phyloP scores from a whole-genome alignment of 2,113 vertebrate genomes.

The Marmota monax region DNA sequence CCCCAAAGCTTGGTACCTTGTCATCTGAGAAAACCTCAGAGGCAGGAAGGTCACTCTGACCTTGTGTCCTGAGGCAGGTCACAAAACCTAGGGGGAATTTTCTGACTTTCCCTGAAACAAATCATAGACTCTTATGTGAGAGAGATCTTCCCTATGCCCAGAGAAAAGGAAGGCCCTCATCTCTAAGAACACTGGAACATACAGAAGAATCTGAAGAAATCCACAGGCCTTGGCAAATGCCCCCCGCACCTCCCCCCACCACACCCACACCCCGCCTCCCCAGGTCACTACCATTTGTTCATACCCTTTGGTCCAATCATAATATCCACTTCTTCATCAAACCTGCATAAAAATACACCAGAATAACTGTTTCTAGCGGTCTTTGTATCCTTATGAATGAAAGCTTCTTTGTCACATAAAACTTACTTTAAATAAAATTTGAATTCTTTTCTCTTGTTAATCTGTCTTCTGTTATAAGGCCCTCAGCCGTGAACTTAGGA shows the following conservation, averaged over 20 bases:
- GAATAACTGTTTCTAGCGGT: background rate
- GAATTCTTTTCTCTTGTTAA: background rate
- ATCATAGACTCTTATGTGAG: too few relatives aligned
- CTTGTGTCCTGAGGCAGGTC: background rate
- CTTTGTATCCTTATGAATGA: background rate
- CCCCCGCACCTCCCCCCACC: too few relatives aligned
- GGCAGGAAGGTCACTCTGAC: background rate
- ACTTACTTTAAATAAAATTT: background rate
- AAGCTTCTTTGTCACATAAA: background rate
- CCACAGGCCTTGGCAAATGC: background rate
- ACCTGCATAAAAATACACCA: background rate
- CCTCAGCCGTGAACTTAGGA: background rate
- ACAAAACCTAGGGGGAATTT: background rate
- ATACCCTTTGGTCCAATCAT: background rate
- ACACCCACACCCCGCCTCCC: too few relatives aligned
- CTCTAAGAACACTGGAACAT: background rate
- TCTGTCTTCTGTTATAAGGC: background rate
- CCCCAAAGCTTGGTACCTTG: background rate
- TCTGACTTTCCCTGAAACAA: background rate
- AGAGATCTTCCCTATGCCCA: background rate
- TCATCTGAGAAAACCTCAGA: background rate
- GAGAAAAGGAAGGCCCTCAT: background rate
- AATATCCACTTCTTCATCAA: background rate
- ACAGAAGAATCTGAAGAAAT: background rate
- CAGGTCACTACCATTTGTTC: background rate